Conservation (phyloP, 2,888 invertebrate genomes). For the Acleris emargana region DNA sequence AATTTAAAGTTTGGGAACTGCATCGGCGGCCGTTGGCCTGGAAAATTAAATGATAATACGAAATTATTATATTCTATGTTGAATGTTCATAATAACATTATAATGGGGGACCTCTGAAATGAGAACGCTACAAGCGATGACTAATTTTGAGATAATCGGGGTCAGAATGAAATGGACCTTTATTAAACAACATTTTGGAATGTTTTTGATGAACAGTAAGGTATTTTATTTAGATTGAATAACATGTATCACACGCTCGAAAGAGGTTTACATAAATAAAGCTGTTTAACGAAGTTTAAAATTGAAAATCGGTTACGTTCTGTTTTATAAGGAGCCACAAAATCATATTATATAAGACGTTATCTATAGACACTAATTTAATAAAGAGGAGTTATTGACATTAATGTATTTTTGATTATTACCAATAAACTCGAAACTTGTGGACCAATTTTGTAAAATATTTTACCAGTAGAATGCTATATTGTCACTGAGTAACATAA, state of each 20-base stretch:
- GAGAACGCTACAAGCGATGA: conserved; percentile 74
- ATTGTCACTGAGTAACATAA: too few relatives aligned
- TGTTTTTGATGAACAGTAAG: conserved; percentile 12
- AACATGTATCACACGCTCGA: background rate
- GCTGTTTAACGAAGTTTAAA: background rate
- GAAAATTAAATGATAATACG: conserved; percentile 83
- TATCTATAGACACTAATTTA: too few relatives aligned
- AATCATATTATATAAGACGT: background rate
- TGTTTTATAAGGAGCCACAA: background rate
- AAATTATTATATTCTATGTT: conserved; percentile 73
- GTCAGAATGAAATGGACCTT: conserved; percentile 21
- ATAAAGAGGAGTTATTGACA: too few relatives aligned
- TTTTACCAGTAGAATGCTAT: too few relatives aligned
- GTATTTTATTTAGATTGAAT: conserved; percentile 10
- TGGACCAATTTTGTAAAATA: too few relatives aligned
- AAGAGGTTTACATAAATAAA: background rate
- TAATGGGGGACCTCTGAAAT: conserved; percentile 69
- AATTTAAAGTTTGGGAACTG: conserved; percentile 63
- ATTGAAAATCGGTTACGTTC: background rate
- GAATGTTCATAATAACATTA: conserved; percentile 77
- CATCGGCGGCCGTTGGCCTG: conserved; percentile 67
- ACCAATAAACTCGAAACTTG: too few relatives aligned
- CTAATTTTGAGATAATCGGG: conserved; percentile 62
- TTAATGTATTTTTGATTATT: too few relatives aligned
- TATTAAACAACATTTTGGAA: conserved; percentile 19